Evolutionary conservation across 2,888 invertebrate species (phyloP), one percentile per base, ranked within the genome.

Genomic region (Chymomyza amoena): DNA sequence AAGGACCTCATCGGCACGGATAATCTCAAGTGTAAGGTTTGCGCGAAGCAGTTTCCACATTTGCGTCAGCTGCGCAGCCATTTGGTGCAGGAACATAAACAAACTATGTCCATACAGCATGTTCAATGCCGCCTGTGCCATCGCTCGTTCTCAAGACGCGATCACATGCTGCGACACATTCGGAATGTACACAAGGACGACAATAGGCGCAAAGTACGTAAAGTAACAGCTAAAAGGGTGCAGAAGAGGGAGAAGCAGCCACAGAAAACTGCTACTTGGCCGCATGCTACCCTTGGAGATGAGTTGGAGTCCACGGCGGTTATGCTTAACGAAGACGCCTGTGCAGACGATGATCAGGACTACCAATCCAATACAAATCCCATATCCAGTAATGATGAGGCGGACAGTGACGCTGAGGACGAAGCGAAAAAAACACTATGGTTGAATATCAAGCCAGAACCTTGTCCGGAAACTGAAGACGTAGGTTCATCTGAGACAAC

Each of bases 121-220:
- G 74, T 83, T 0, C 76, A 85, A 59, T 93, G 93, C 78, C 84
- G 81, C 54, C 77, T 91, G 5, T 93, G 93, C 76, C 87, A 90
- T 13, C 92, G 92, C 72, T 88, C 90, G 16, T 93, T 93, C 79
- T 89, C 91, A 4, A 89, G 93, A 0, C 87, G 90, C 1, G 92
- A 92, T 73, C 93, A 93, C 78, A 78, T 93, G 60, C 90, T 91
- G 67, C 89, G 93, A 2, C 93, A 93, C 79, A 87, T 92, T 87
- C 83, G 90, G 3, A 91, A 73, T n/a, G 78, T 92, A 1, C 93
- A 93, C 65, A 81, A 71, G n/a, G 6, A 56, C 25, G 61, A 68
- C 4, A 13, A 57, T 13, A 62, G 64, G 50, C 64, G 62, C 18
- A 61, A 15, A 32, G 20, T 13, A 32, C 15, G 28, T 18, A 15